phyloP scores from a whole-genome alignment of 2,113 vertebrate genomes.

The Salminus brasiliensis region DNA sequence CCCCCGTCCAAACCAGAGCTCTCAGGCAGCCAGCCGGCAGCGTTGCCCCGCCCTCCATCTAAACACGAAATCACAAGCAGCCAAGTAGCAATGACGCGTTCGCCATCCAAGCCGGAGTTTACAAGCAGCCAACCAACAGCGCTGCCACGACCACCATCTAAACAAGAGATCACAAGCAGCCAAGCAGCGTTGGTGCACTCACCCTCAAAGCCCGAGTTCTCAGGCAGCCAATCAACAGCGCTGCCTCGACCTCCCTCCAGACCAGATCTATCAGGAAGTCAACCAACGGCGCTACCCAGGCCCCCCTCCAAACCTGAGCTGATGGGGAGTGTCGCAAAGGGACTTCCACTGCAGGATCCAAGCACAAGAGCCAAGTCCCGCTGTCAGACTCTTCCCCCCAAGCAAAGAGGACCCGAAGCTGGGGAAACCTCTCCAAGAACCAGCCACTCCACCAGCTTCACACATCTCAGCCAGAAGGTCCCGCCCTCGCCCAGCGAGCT shows the following conservation, averaged over 20 bases:
- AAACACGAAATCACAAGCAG: conserved; percentile 6
- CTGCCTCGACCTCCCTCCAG: conserved; percentile 45
- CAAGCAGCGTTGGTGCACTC: conserved; percentile 6
- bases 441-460: conserved; percentile 74
- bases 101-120: conserved; percentile 33
- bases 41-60: neutral
- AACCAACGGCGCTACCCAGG: conserved; percentile 46
- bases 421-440: conserved; percentile 60
- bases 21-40: neutral
- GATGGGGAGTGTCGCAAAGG: conserved; percentile 60
- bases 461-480: conserved; percentile 62
- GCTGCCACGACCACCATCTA: neutral
- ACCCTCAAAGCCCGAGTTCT: conserved; percentile 31
- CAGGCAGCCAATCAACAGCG: conserved; percentile 7
- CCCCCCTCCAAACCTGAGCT: conserved; percentile 63
- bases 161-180: conserved; percentile 2
- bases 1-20: conserved; percentile 14
- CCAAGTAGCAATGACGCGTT: neutral
- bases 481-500: conserved; percentile 71
- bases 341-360: conserved; percentile 64
- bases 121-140: neutral
- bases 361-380: conserved; percentile 66
- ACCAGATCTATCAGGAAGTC: conserved; percentile 19
- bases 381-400: conserved; percentile 72
- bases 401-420: conserved; percentile 57